Percentiles rank a stretch among this genome's conserved stretches.
Conservation (phyloP, 2,888 invertebrate genomes). For the Abrostola tripartita region DNA sequence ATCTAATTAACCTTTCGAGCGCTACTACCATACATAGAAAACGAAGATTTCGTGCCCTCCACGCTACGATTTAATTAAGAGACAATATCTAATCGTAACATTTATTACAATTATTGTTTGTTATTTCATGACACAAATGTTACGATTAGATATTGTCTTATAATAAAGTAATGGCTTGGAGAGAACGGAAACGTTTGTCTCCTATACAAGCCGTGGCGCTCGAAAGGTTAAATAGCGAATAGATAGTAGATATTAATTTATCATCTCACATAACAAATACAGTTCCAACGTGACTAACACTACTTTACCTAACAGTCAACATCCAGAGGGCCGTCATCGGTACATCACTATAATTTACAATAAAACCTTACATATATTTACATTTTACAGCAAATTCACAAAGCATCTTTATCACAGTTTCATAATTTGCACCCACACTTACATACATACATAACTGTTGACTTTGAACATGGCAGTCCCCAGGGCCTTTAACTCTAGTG, state of each 20-base stretch:
- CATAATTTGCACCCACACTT: conserved; percentile 79
- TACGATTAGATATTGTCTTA: too few species aligned
- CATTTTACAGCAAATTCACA: conserved; percentile 73
- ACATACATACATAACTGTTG: conserved; percentile 29
- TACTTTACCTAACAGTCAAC: neutral
- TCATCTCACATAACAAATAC: neutral
- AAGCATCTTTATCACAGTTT: conserved; percentile 81
- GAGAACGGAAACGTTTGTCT: too few species aligned
- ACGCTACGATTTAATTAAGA: too few species aligned
- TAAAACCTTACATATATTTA: conserved; percentile 53
- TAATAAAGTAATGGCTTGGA: too few species aligned
- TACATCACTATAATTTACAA: conserved; percentile 28
- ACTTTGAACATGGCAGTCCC: neutral
- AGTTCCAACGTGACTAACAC: neutral
- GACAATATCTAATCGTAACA: too few species aligned
- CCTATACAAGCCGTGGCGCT: too few species aligned
- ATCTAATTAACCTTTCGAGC: too few species aligned
- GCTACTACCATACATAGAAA: too few species aligned
- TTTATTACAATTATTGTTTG: too few species aligned
- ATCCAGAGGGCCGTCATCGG: conserved; percentile 32
- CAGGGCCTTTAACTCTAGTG: neutral
- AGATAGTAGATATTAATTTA: neutral
- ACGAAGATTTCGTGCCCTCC: too few species aligned
- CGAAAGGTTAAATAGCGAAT: too few species aligned
- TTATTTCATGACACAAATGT: too few species aligned